Evolutionary conservation across 2,888 invertebrate species (phyloP).

Genomic region (Calameuta pallipes): DNA sequence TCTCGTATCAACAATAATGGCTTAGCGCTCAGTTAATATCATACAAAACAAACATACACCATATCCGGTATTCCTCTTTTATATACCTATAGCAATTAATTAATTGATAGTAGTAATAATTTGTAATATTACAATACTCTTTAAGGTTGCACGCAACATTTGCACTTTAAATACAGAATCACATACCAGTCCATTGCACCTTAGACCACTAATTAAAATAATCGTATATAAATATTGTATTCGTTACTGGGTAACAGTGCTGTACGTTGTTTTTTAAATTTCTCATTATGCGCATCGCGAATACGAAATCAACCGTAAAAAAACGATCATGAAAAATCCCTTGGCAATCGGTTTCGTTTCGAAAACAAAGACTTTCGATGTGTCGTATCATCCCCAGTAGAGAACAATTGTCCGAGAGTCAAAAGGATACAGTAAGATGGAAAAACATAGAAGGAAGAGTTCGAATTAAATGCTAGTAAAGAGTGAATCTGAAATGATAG

Average conservation of each 20-base stretch:
- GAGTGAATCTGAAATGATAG: not conserved
- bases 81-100: constrained; percentile 18
- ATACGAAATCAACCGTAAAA: not conserved
- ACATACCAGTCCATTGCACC: constrained; percentile 59
- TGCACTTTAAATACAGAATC: constrained; percentile 62
- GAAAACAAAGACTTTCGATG: not conserved
- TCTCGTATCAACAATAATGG: constrained; percentile 40
- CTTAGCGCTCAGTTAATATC: constrained; percentile 22
- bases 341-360: not conserved
- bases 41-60: constrained; percentile 21
- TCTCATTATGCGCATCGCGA: not conserved
- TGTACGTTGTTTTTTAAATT: not conserved
- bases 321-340: not conserved
- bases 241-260: constrained; percentile 34
- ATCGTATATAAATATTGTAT: constrained; percentile 36
- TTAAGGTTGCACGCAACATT: constrained; percentile 56
- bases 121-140: constrained; percentile 60
- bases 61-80: not conserved
- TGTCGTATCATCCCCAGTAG: not conserved
- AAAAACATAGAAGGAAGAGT: not conserved
- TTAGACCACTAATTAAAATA: constrained; percentile 32
- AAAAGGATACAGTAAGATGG: not conserved
- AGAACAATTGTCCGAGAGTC: not conserved
- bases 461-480: not conserved
- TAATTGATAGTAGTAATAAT: constrained; percentile 42